These are phyloP conservation scores for fruit fly (Drosophila melanogaster) DNA, from an alignment of 1,140 invertebrate species.

Conservation along the genomic window DNA sequence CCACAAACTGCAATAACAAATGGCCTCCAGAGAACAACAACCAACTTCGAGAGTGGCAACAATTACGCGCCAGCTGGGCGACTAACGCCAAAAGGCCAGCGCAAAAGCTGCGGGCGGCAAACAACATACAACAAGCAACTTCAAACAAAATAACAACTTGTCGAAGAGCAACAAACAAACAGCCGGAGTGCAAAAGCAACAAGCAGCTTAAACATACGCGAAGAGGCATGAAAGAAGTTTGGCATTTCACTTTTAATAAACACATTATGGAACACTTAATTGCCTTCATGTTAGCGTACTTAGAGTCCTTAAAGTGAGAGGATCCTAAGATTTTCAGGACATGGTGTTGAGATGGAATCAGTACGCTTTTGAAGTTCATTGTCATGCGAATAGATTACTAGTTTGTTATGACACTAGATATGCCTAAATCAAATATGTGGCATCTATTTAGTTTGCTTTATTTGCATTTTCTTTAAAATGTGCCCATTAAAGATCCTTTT, in stretches of 20 bases:
- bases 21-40: constrained; percentile 7
- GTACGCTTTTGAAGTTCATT: background rate
- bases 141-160: constrained; percentile 26
- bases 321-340: background rate
- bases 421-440: too few relatives aligned
- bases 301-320: constrained; percentile 7
- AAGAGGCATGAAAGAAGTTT: constrained; percentile 54
- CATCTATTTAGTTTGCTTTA: too few relatives aligned
- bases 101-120: constrained; percentile 25
- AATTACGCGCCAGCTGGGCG: constrained; percentile 31
- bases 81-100: constrained; percentile 29
- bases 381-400: background rate
- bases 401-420: too few relatives aligned
- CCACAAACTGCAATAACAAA: constrained; percentile 15
- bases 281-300: constrained; percentile 50
- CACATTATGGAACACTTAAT: constrained; percentile 71
- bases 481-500: too few relatives aligned
- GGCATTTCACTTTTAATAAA: constrained; percentile 79
- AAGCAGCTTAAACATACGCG: constrained; percentile 16
- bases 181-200: constrained; percentile 1
- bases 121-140: constrained; percentile 28
- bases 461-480: too few relatives aligned
- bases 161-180: constrained; percentile 23
- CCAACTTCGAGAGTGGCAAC: constrained; percentile 28
- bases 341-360: constrained; percentile 9